phyloP scores from a whole-genome alignment of 2,888 invertebrate genomes.

The Ochlodes sylvanus region DNA sequence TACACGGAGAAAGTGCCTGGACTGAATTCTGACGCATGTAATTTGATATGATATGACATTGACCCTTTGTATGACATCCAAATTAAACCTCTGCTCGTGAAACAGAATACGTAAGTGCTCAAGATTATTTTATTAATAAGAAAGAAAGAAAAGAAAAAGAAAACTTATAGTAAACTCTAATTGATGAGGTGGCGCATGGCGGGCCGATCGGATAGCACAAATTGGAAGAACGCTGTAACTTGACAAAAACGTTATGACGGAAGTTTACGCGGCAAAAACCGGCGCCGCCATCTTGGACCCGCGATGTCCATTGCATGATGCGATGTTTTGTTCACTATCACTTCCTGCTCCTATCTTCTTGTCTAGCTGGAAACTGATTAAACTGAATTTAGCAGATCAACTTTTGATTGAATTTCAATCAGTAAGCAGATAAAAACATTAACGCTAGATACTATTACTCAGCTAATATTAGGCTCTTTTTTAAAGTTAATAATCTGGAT shows the following conservation, averaged over 20 bases:
- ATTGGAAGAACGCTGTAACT: slow-evolving; percentile 39
- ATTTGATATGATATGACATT: too few relatives aligned
- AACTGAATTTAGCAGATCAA: slow-evolving; percentile 17
- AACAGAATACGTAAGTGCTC: too few relatives aligned
- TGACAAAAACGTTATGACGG: slow-evolving; percentile 55
- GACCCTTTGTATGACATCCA: too few relatives aligned
- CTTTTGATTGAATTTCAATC: slow-evolving; percentile 11
- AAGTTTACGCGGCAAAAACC: slow-evolving; percentile 56
- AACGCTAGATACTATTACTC: neutral
- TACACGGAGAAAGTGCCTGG: too few relatives aligned
- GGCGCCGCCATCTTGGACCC: slow-evolving; percentile 47
- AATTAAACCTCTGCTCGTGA: too few relatives aligned
- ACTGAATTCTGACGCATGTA: too few relatives aligned
- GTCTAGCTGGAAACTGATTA: slow-evolving; percentile 9
- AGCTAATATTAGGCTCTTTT: too few relatives aligned
- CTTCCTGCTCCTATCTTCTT: slow-evolving; percentile 10
- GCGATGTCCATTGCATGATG: slow-evolving; percentile 29
- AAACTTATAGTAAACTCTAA: slow-evolving; percentile 46
- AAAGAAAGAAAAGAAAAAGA: too few relatives aligned
- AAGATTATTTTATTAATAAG: slow-evolving; percentile 42
- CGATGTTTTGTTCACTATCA: slow-evolving; percentile 22
- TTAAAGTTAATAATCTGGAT: too few relatives aligned
- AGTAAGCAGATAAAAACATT: neutral
- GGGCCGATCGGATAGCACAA: slow-evolving; percentile 23
- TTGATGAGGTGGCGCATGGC: slow-evolving; percentile 51